These are phyloP conservation scores for Stenopsyche tienmushanensis DNA, from an alignment of 1,140 invertebrate genomes.

Conservation along the genomic window DNA sequence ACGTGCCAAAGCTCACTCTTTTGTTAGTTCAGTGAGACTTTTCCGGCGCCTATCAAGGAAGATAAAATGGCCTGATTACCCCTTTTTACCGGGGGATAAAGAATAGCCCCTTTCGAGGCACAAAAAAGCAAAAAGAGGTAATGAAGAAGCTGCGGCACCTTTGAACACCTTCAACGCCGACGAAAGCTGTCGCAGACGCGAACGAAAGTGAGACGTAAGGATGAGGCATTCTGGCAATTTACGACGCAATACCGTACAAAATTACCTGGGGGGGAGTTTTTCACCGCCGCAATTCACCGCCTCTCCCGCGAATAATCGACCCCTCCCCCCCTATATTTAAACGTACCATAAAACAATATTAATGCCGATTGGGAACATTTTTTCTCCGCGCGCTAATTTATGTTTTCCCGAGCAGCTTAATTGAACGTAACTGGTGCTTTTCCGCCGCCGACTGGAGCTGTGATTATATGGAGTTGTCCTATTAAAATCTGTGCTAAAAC, in stretches of 20 bases:
- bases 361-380: not conserved
- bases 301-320: not conserved
- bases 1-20: too few species aligned
- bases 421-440: not conserved
- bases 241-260: constrained; percentile 12
- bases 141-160: constrained; percentile 4
- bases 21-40: too few species aligned
- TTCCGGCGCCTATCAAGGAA: too few species aligned
- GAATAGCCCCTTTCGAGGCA: too few species aligned
- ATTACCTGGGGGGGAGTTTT: constrained; percentile 8
- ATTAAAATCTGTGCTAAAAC: not conserved
- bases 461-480: not conserved
- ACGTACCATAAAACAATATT: not conserved
- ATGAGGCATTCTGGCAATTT: constrained; percentile 8
- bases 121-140: not conserved
- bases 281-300: not conserved
- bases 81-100: too few species aligned
- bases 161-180: not conserved
- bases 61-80: too few species aligned
- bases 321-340: too few species aligned
- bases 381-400: not conserved
- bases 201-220: too few species aligned
- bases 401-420: not conserved
- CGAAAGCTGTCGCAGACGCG: constrained; percentile 6
- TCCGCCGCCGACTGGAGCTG: not conserved